Conservation (phyloP, 2,888 invertebrate genomes). For the Apantesis nais region DNA sequence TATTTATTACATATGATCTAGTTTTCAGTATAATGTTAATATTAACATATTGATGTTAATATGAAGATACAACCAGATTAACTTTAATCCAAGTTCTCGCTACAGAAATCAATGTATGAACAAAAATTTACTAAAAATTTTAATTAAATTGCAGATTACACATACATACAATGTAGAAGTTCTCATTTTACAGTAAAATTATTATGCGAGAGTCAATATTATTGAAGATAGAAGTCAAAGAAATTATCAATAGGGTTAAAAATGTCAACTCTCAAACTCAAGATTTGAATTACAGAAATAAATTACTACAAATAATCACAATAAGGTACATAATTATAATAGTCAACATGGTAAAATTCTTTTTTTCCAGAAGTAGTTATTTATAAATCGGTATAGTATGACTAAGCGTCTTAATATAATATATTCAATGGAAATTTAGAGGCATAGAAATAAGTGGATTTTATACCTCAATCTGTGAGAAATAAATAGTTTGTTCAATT, state of each 20-base stretch:
- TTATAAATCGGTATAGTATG: constrained; percentile 43
- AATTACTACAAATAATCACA: not conserved
- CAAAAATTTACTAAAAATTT: not conserved
- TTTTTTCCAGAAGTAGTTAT: constrained; percentile 35
- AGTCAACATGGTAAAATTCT: constrained; percentile 8
- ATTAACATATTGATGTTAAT: not conserved
- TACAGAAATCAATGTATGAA: not conserved
- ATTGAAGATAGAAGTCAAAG: not conserved
- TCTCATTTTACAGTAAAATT: not conserved
- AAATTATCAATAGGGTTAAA: not conserved
- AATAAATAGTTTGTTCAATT: constrained; percentile 37
- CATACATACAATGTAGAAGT: not conserved
- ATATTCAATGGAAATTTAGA: constrained; percentile 30
- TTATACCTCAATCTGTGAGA: constrained; percentile 34
- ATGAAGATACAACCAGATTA: not conserved
- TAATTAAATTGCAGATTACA: not conserved
- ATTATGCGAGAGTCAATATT: not conserved
- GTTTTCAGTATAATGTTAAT: not conserved
- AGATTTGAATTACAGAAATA: not conserved
- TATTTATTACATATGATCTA: not conserved
- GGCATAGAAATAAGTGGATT: constrained; percentile 24
- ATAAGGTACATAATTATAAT: constrained; percentile 3
- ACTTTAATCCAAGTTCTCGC: not conserved
- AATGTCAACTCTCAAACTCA: no score
- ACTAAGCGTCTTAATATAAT: constrained; percentile 45